Conservation (phyloP, 1,140 invertebrate genomes). For the Paralvinella palmiformis region DNA sequence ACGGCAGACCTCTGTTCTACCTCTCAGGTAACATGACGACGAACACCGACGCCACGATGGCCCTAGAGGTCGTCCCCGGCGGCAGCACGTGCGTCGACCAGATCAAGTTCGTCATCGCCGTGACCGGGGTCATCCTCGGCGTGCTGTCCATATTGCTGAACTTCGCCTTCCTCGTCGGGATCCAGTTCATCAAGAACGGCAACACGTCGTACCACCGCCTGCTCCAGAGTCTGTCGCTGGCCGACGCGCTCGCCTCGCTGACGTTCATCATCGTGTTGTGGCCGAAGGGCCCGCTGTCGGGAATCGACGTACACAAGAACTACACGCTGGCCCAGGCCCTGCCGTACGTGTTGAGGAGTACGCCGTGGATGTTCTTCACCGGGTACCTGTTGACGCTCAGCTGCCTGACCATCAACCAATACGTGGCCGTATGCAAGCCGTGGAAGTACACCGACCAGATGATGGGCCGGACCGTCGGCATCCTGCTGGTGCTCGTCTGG, state of each 20-base stretch:
- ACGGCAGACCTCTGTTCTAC: too few species aligned
- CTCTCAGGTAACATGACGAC: too few species aligned
- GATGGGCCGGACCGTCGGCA: neutral
- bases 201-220: neutral
- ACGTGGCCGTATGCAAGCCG: slow-evolving; percentile 13
- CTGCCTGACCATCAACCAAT: slow-evolving; percentile 8
- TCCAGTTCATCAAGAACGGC: neutral
- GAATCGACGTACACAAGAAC: slow-evolving; percentile 1
- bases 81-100: too few species aligned
- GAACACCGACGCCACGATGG: too few species aligned
- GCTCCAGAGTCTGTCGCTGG: neutral
- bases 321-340: neutral
- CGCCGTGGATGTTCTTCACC: slow-evolving; percentile 15
- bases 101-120: too few species aligned
- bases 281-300: neutral
- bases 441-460: slow-evolving; percentile 4
- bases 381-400: neutral
- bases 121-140: neutral
- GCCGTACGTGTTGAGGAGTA: slow-evolving; percentile 10
- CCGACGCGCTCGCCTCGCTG: slow-evolving; percentile 3
- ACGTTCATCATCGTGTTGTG: neutral
- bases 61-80: too few species aligned
- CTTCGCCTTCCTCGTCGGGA: slow-evolving; percentile 1
- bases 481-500: neutral
- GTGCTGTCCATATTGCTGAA: slow-evolving; percentile 3